Percentiles rank a stretch among this genome's conserved stretches.
These are phyloP conservation scores for Siniperca obscura DNA, from an alignment of 2,797 vertebrate genomes.

Conservation along the genomic window DNA sequence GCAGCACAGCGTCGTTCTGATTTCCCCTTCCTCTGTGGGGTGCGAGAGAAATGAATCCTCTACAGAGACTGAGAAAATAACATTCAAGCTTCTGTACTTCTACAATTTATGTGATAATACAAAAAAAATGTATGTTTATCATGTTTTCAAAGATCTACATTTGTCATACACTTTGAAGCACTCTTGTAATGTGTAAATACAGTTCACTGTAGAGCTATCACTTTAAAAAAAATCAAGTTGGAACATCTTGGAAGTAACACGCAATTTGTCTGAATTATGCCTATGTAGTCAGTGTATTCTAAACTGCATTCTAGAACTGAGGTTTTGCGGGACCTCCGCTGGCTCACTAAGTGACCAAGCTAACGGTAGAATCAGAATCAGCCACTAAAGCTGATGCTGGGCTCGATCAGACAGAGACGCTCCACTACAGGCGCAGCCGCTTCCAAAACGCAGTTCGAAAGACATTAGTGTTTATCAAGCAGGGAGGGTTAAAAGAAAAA, in stretches of 20 bases:
- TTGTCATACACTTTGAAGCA: neutral
- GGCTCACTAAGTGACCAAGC: neutral
- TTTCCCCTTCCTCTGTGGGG: neutral
- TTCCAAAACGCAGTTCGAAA: too few species aligned
- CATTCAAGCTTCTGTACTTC: too few species aligned
- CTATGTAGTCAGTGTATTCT: too few species aligned
- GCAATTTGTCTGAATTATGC: neutral
- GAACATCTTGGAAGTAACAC: neutral
- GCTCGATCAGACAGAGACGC: too few species aligned
- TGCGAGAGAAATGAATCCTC: neutral
- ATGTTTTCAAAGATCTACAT: neutral
- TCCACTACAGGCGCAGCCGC: too few species aligned
- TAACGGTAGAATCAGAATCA: too few species aligned
- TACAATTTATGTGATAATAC: neutral
- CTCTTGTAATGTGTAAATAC: neutral
- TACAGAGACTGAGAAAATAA: neutral
- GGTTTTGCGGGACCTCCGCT: neutral
- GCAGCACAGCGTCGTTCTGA: neutral
- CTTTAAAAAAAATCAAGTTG: neutral
- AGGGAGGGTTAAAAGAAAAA: too few species aligned
- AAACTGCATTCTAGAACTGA: neutral
- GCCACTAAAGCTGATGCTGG: too few species aligned
- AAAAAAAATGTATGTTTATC: neutral
- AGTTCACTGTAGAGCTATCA: too few species aligned
- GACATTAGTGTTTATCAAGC: neutral